Evolutionary conservation across 1,140 invertebrate species (phyloP).

Genomic region (Papilio dardanus): DNA sequence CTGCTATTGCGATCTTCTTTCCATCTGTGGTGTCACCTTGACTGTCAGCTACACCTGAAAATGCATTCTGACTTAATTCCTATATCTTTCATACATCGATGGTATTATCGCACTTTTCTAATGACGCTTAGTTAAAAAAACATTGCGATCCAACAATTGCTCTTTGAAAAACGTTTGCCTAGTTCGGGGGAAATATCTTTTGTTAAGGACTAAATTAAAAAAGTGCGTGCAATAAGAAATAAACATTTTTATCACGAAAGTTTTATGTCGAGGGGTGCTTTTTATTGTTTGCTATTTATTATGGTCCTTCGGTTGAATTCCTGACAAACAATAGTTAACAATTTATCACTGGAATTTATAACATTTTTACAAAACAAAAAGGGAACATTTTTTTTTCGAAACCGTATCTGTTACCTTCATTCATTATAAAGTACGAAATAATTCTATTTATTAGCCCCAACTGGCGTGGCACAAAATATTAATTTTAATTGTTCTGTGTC

Average conservation of each 20-base stretch:
- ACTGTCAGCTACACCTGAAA: constrained; percentile 84
- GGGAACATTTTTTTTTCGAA: not conserved
- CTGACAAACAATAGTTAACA: constrained; percentile 22
- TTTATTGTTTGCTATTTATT: constrained; percentile 4
- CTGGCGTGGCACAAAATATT: not conserved
- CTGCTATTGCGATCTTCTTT: constrained; percentile 92
- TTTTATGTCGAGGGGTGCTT: not conserved
- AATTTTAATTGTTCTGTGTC: not conserved
- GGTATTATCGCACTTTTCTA: too few species aligned
- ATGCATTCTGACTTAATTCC: constrained; percentile 31
- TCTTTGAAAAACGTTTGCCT: not conserved
- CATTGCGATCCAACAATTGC: too few species aligned
- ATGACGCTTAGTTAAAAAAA: too few species aligned
- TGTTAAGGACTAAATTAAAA: not conserved
- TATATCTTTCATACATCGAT: too few species aligned
- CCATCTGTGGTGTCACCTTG: constrained; percentile 91
- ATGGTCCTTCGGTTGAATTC: not conserved
- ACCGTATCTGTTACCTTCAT: not conserved
- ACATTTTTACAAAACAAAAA: not conserved
- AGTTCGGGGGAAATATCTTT: not conserved
- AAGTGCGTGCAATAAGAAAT: not conserved
- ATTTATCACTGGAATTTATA: constrained; percentile 3
- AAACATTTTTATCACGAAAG: not conserved
- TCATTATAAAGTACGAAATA: not conserved
- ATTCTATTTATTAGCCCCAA: not conserved